phyloP scores from a whole-genome alignment of 2,113 vertebrate species.

The Prolemur simus region DNA sequence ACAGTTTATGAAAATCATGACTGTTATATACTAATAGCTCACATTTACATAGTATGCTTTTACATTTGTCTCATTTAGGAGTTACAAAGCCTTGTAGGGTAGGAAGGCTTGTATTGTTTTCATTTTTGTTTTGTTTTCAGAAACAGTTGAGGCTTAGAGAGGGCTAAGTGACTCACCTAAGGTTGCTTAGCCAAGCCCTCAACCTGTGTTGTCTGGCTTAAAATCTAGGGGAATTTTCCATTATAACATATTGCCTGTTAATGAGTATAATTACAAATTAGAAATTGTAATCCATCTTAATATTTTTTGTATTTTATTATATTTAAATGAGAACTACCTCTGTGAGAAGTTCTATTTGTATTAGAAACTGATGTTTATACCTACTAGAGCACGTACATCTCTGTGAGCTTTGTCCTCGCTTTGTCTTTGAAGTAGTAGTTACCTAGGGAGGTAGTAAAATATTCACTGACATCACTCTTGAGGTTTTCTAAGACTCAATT shows the following conservation, averaged over 20 bases:
- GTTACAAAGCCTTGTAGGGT: slow-evolving; percentile 16
- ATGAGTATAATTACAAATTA: neutral
- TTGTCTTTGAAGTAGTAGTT: neutral
- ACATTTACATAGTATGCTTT: slow-evolving; percentile 20
- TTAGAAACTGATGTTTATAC: neutral
- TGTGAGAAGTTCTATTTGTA: neutral
- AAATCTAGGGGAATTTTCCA: slow-evolving; percentile 46
- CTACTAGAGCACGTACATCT: neutral
- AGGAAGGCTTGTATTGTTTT: slow-evolving; percentile 39
- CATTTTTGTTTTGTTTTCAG: slow-evolving; percentile 60
- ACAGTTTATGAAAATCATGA: neutral
- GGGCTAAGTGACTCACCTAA: neutral
- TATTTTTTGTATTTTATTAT: slow-evolving; percentile 20
- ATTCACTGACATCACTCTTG: neutral
- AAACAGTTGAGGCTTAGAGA: slow-evolving; percentile 41
- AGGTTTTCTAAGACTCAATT: slow-evolving; percentile 14
- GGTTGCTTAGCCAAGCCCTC: slow-evolving; percentile 29
- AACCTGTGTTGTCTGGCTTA: slow-evolving; percentile 47
- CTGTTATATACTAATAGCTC: neutral
- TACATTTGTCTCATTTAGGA: slow-evolving; percentile 18
- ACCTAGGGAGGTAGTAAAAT: neutral
- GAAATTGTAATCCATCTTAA: slow-evolving; percentile 11
- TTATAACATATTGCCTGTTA: neutral
- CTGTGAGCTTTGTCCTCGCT: neutral
- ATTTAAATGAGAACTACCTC: neutral